These are phyloP conservation scores for Ceyx melanurus DNA, from an alignment of 2,113 vertebrate genomes.

Conservation along the genomic window DNA sequence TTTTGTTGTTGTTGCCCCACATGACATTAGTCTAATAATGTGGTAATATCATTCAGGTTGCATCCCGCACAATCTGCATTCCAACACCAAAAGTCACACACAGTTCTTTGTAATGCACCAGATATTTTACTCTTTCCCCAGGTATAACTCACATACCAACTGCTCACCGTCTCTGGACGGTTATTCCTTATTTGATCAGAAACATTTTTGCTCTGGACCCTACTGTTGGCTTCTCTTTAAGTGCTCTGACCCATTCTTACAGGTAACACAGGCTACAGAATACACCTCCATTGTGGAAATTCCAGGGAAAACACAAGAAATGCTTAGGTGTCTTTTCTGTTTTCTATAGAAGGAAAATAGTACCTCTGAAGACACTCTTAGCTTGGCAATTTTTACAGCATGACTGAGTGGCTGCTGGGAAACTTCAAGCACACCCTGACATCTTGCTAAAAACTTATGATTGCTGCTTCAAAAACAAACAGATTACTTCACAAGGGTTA, in stretches of 20 bases:
- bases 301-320: background rate
- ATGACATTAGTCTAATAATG: rapidly evolving
- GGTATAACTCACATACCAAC: background rate
- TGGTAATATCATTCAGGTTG: background rate
- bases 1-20: no score
- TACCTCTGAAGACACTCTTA: background rate
- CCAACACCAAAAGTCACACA: rapidly evolving
- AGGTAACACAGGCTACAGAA: background rate
- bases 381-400: background rate
- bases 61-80: background rate
- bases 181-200: background rate
- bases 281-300: rapidly evolving
- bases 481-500: background rate
- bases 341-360: background rate
- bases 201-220: background rate
- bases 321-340: rapidly evolving
- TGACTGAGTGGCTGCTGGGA: background rate
- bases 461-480: background rate
- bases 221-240: background rate
- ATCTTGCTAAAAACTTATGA: background rate
- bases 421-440: background rate
- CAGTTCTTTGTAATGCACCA: background rate
- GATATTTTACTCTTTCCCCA: background rate
- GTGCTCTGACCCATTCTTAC: background rate
- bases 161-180: background rate